Percentiles rank a stretch among this genome's conserved stretches.
These are phyloP conservation scores for Heterocephalus glaber DNA, from an alignment of 2,113 vertebrate genomes.

Conservation along the genomic window DNA sequence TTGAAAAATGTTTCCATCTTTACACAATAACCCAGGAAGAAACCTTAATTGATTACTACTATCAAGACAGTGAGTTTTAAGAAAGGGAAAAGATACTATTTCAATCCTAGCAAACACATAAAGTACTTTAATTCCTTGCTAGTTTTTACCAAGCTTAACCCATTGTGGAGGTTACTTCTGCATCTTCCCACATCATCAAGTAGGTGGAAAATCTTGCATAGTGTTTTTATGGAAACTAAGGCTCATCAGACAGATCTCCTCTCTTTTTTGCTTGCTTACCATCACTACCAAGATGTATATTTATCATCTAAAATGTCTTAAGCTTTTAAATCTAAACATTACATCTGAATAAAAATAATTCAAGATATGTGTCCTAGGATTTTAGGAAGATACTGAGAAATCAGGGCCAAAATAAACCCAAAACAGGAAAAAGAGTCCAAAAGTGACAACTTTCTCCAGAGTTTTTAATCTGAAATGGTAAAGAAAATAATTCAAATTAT, in stretches of 20 bases:
- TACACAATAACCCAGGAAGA: constrained; percentile 82
- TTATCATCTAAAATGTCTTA: neutral
- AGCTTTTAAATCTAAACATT: constrained; percentile 21
- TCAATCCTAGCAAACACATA: constrained; percentile 69
- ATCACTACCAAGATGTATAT: neutral
- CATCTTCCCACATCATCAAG: neutral
- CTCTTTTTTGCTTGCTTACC: neutral
- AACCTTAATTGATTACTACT: constrained; percentile 69
- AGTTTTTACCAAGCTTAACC: constrained; percentile 67
- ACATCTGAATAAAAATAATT: constrained; percentile 39
- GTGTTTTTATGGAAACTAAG: constrained; percentile 44
- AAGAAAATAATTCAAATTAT: neutral
- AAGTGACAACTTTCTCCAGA: neutral
- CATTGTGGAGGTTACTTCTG: neutral
- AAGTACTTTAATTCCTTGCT: constrained; percentile 79
- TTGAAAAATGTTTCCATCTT: constrained; percentile 79
- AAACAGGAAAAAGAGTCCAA: neutral
- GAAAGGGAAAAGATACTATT: constrained; percentile 61
- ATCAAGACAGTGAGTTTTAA: constrained; percentile 74
- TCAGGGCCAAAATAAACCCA: constrained; percentile 28
- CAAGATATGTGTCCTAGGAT: neutral
- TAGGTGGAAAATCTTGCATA: constrained; percentile 1
- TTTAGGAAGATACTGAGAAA: constrained; percentile 21
- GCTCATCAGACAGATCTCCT: neutral
- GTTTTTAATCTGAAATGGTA: neutral